Evolutionary conservation across 2,113 vertebrate genomes (phyloP), one percentile per base, ranked within the genome.

Genomic region (Misgurnus anguillicaudatus): DNA sequence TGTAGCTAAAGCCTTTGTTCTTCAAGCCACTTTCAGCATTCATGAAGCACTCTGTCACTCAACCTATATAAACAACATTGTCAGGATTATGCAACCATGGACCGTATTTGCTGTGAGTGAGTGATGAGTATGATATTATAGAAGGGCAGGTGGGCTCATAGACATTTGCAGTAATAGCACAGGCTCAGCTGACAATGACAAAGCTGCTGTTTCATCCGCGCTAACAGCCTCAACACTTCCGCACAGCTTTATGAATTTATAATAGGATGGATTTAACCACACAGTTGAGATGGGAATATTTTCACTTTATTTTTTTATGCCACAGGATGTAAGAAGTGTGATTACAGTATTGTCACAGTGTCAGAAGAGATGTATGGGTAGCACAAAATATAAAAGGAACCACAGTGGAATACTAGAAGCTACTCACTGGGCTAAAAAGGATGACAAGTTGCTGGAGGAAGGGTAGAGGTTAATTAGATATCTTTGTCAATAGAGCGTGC

Each of bases 171-270:
- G 57, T 74, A 61, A 74, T 42, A 24, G 39, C 11, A 45, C 42
- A 79, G 19, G 17, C 39, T 69, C 45, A 45, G 60, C 58, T 64
- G 80, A 62, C 66, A 69, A 57, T 70, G 65, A 76, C 45, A 51
- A n/a, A 76, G 55, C 2, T 41, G 55, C 17, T 0, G 72, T 39
- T 62, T 68, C n/a, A 21, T 75, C 24, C 45, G 17, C 8, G 36
- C 4, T 63, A 48, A 63, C 47, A 77, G 38, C 31, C 10, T 39
- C 36, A 41, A 14, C 10, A 16, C 38, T 31, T 62, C 47, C 38
- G 45, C 47, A 39, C 21, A 72, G 58, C 24, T 57, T 81, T 65
- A 77, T 62, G 61, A 64, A 77, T 77, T 36, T 72, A 24, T 60
- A 70, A 41, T 42, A 21, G 36, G 42, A 75, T 64, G 39, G 65